Base-by-base conservation (phyloP, 2,797 vertebrate species). In the Poeciliopsis gracilis region DNA sequence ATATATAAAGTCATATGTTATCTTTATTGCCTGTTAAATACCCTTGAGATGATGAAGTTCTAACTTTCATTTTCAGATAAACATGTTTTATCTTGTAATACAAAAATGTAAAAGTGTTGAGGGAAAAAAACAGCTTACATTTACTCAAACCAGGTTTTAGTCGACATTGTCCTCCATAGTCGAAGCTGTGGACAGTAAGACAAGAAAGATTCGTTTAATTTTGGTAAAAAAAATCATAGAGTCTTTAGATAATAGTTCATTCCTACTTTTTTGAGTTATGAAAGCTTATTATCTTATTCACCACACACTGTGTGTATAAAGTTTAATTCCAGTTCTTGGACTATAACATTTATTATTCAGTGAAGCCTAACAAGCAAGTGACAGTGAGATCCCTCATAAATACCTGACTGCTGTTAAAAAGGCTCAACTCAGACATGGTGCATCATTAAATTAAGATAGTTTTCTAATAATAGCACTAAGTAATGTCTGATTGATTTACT, bases 71-170 rank as follows among this genome's bases (percentile, higher is more conserved):
- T 61, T 30, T 33, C 28, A 61, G 28, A 61, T 61, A 61, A 33
- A 30, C 7, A 10, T 63, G 61, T 10, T 66, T 66, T 16, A 36
- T 36, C 61, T 23, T 20, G 11, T n/a, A n/a, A 25, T 41, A 72
- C 2, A 18, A 18, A 36, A 38, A 45, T 47, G 28, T 23, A 12
- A 13, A 47, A 30, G 10, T 46, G 1, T 30, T 33, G 15, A 16
- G 13, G 30, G 0, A 12, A 20, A 49, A 11, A 11, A 38, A 45
- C 73, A 1, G 79, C 87, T 82, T 77, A 92, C 91, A 92, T 77
- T 92, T 92, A 51, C 76, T 89, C 0, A 86, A 25, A 9, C 87
- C 91, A n/a, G 85, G 72, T 0, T 86, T 89, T 51, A 92, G 70
- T 0, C 87, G 85, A 83, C 76, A 83, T 12, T 9, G 61, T 45